Percentiles rank a stretch among this genome's conserved stretches.
phyloP scores from a whole-genome alignment of 2,888 invertebrate genomes.

The Pachliopta kotzebuea region DNA sequence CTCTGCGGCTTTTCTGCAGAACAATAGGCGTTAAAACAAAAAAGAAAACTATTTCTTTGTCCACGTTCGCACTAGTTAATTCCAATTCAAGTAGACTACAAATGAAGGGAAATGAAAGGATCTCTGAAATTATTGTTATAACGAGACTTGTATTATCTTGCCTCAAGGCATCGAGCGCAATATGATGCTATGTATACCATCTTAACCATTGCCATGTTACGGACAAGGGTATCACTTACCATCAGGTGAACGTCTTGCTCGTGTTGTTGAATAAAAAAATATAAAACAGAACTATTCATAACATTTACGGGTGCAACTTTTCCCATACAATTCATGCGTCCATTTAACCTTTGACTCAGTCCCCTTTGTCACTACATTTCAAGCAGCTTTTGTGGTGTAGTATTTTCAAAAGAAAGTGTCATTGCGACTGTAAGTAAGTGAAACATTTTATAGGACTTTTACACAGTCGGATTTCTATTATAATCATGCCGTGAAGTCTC shows the following conservation, averaged over 20 bases:
- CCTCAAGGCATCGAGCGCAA: no score
- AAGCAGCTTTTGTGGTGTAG: constrained; percentile 17
- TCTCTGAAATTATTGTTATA: no score
- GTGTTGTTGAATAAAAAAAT: no score
- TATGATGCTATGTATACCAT: no score
- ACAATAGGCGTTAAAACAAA: constrained; percentile 8
- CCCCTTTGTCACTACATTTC: constrained; percentile 23
- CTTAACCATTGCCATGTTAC: no score
- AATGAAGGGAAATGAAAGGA: no score
- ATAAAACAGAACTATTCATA: not conserved
- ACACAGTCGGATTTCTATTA: not conserved
- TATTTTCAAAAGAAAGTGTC: constrained; percentile 10
- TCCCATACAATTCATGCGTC: constrained; percentile 8
- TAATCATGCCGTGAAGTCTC: not conserved
- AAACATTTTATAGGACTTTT: not conserved
- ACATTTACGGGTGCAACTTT: constrained; percentile 14
- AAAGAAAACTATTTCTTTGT: not conserved
- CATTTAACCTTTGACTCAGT: constrained; percentile 22
- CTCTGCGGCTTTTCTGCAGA: constrained; percentile 4
- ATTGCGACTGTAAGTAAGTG: constrained; percentile 5
- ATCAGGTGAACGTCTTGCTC: no score
- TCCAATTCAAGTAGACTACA: no score
- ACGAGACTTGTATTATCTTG: no score
- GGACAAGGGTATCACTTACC: no score
- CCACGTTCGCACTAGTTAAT: not conserved